Evolutionary conservation across 1,140 invertebrate species (phyloP).

Genomic region (Pseudomyrmex dendroicus): DNA sequence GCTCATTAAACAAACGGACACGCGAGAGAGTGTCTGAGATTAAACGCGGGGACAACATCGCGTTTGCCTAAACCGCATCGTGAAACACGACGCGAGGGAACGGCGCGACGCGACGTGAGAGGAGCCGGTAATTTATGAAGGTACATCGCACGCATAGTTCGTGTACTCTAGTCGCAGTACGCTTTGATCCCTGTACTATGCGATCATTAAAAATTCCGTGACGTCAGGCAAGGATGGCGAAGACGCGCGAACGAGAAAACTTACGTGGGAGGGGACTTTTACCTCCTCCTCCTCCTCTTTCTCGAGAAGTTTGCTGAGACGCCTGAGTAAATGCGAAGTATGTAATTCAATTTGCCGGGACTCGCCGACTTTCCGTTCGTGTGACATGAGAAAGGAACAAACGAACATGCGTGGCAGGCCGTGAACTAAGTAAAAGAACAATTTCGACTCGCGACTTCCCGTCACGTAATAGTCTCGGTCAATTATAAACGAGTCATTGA

Average conservation of each 20-base stretch:
- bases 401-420: conserved; percentile 52
- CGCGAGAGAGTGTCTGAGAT: conserved; percentile 32
- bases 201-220: conserved; percentile 54
- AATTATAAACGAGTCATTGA: background rate
- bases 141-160: conserved; percentile 4
- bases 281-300: conserved; percentile 16
- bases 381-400: conserved; percentile 54
- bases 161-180: background rate
- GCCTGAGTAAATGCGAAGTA: conserved; percentile 51
- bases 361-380: conserved; percentile 54
- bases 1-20: conserved; percentile 39
- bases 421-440: conserved; percentile 56
- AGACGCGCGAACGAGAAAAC: conserved; percentile 32
- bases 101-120: background rate
- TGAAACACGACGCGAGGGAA: conserved; percentile 32
- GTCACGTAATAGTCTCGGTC: conserved; percentile 43
- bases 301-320: conserved; percentile 50
- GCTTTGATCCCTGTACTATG: background rate
- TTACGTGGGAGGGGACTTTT: conserved; percentile 48
- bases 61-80: conserved; percentile 24
- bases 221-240: background rate
- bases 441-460: conserved; percentile 28
- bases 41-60: conserved; percentile 29
- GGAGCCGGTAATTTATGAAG: conserved; percentile 22
- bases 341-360: conserved; percentile 55